Base-by-base conservation (phyloP, 2,888 invertebrate genomes). In the Pterobdella sp. region DNA sequence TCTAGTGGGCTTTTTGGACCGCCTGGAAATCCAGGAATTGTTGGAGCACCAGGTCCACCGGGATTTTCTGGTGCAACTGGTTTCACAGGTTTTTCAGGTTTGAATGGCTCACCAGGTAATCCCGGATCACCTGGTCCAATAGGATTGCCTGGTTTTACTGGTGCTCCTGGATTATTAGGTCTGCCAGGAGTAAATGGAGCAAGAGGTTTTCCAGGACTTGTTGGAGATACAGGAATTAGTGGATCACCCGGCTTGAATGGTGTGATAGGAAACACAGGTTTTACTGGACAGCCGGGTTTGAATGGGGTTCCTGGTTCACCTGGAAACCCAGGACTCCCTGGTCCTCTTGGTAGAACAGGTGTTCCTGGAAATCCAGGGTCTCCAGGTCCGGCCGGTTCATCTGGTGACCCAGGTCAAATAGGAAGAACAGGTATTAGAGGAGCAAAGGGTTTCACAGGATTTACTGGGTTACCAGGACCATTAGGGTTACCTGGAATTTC, bases 401-500 rank as follows among this genome's bases (percentile, higher is more conserved):
- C 72, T 29, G 75, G 75, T 14, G 26, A 87, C 87, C 84, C 90
- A 90, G 26, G 90, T 26, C 81, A 86, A 0, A 86, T 90, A 78
- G 89, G 90, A 0, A 85, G 85, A 18, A 84, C 86, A 0, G 91
- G 91, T 0, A 86, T 87, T 0, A 90, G 90, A 81, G 91, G 91
- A 0, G 87, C 89, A 0, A 91, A 90, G 84, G 91, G 91, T 34
- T 14, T 36, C 29, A 73, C 68, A 52, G 76, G 76, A 34, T 63
- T 37, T 10, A 72, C 74, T 56, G 75, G 76, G 22, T 36, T 70
- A 52, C 68, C 64, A 32, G 76, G 75, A 56, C 66, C 31, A 4
- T 72, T 72, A 1, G 76, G 76, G 14, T 7, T 37, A 64, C 49
- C 74, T 34, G 75, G 76, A n/a, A 18, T 67, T 14, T 68, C 66